Evolutionary conservation across 92 coral and sea anemone species (phyloP), one percentile per base, ranked within the genome.

Genomic region (Paragorgia papillata): DNA sequence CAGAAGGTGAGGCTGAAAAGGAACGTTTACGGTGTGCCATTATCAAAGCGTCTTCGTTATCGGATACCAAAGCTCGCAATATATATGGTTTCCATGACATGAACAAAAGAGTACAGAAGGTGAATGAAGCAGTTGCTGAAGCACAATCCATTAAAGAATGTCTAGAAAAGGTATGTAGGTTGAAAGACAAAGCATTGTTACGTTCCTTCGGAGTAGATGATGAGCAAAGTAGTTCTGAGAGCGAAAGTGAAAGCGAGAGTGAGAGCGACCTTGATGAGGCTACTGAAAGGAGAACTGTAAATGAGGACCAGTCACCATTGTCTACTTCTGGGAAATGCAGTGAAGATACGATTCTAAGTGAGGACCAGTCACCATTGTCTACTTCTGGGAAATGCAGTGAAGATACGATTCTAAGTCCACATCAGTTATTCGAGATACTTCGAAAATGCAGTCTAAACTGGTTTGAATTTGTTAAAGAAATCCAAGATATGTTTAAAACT

Each of bases 1-100:
- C 89, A 35, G 89, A 85, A 60, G 50, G 81, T 5, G 83, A 85
- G 54, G 56, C 86, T 2, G 73, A 85, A 69, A 85, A 59, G 32
- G 86, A 80, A 60, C 39, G 54, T 4, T 62, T 85, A 64, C 81
- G 73, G 59, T 85, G 53, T 68, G 80, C 53, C 7, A 83, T 73
- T 34, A 80, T 85, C 27, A 85, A 85, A 71, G 82, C 89, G 25
- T 53, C 88, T 10, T 82, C 74, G 34, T 34, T 81, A 33, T 81
- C 85, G 3, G 59, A 64, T 31, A 81, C 85, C 12, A 74, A 62
- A 29, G 81, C 85, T 25, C 69, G 68, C 24, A 31, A 58, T 19
- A 14, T 75, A 9, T 82, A 74, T 63, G 86, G 86, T 10, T 33
- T 82, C 32, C n/a, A 61, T 62, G 66, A 74, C 27, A 28, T 61